Evolutionary conservation across 1,140 invertebrate genomes (phyloP).

Genomic region (Ceratitis capitata): DNA sequence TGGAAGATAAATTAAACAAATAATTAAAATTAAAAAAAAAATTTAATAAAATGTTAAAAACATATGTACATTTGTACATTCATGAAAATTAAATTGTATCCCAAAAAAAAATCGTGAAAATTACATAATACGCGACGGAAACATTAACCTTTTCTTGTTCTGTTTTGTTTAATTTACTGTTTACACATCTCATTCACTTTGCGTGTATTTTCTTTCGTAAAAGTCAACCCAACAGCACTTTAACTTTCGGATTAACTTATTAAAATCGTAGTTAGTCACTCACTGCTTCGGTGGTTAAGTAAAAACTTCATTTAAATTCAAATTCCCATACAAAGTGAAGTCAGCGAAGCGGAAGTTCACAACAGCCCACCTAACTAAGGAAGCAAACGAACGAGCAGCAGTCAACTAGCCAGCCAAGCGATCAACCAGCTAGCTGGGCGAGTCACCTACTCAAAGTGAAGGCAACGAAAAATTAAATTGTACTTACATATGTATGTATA

Average conservation of each 20-base stretch:
- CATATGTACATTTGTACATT: not conserved
- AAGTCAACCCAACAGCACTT: not conserved
- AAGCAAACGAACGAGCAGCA: not conserved
- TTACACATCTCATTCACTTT: not conserved
- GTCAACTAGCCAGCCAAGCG: not conserved
- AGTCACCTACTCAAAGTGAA: slow-evolving; percentile 7
- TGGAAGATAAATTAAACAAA: not conserved
- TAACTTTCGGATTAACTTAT: slow-evolving; percentile 3
- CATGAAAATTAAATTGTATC: not conserved
- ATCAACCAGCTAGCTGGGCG: not conserved
- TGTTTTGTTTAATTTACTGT: not conserved
- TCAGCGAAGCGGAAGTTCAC: slow-evolving; percentile 37
- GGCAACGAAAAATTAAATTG: too few species aligned
- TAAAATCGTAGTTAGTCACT: not conserved
- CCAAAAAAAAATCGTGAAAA: not conserved
- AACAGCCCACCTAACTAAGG: not conserved
- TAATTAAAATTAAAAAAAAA: not conserved
- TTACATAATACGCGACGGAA: not conserved
- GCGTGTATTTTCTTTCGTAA: not conserved
- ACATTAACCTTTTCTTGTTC: not conserved
- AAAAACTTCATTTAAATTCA: slow-evolving; percentile 30
- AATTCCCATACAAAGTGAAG: slow-evolving; percentile 30
- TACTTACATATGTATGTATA: too few species aligned
- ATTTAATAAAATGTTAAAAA: not conserved
- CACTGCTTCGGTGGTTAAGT: not conserved